Evolutionary conservation across 92 coral and sea anemone species (phyloP), one percentile per base, ranked within the genome.

Genomic region (Ricordea florida): DNA sequence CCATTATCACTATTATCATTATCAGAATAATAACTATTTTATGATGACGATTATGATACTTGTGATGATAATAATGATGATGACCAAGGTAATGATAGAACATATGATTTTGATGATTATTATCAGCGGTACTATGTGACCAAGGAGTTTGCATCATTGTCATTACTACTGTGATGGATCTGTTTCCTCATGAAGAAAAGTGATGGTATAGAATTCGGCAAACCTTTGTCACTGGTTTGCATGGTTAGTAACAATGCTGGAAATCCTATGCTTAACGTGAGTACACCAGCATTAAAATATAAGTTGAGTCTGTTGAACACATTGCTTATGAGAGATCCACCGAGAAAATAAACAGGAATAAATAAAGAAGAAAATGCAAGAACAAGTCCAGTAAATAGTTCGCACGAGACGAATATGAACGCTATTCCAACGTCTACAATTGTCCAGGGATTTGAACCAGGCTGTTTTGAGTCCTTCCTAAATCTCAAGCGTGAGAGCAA

Each of bases 311-410:
- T 34, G 53, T 53, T 69, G 22, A 52, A 36, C 21, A 52, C 27
- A 17, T 24, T 53, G 14, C 76, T 69, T 4, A 35, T 37, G 25
- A 53, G 20, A 1, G 64, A 50, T 11, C 64, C 76, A 17, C 76
- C 76, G 27, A 26, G 3, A 27, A 52, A 7, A 69, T 36, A 52
- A 21, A 69, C 10, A 25, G 38, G 52, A 0, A 16, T 69, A 53
- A 34, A 69, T 28, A 10, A 2, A 7, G 28, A 32, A 5, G 25
- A 50, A 40, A 37, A 51, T 6, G 13, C 22, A 5, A 69, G 40
- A 16, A 14, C 40, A 21, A 15, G 55, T 27, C 2, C 2, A 16
- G 64, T 10, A 3, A n/a, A 3, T 2, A 25, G 13, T 6, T 38
- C 34, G 13, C 7, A 38, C 3, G 16, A 8, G 10, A 37, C 11